Evolutionary conservation across 2,888 invertebrate species (phyloP).

Genomic region (Mythimna ferrago): DNA sequence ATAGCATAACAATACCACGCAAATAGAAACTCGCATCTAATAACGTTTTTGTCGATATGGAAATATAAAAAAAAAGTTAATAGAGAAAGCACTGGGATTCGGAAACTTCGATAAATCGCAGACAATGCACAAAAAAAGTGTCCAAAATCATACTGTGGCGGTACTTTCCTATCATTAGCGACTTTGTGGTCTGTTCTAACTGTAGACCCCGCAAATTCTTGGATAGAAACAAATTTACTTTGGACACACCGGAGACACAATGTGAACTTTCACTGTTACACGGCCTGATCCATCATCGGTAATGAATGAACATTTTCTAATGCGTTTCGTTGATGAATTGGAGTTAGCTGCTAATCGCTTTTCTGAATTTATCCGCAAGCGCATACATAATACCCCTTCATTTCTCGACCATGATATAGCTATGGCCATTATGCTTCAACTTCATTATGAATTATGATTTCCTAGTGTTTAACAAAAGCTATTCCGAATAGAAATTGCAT

Average conservation of each 20-base stretch:
- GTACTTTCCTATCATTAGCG: conserved; percentile 86
- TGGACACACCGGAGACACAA: conserved; percentile 74
- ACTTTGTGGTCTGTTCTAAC: conserved; percentile 78
- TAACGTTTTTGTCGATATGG: conserved; percentile 51
- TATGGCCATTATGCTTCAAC: conserved; percentile 38
- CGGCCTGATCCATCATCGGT: conserved; percentile 77
- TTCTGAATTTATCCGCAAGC: conserved; percentile 48
- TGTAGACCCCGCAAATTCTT: conserved; percentile 76
- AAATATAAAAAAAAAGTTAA: conserved; percentile 55
- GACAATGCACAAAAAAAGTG: conserved; percentile 72
- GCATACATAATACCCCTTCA: conserved; percentile 50
- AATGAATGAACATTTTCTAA: conserved; percentile 80
- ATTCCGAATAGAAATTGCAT: conserved; percentile 48
- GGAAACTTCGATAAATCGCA: conserved; percentile 67
- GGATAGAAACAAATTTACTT: conserved; percentile 79
- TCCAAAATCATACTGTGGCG: conserved; percentile 73
- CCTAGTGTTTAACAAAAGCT: conserved; percentile 42
- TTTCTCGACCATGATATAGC: conserved; percentile 42
- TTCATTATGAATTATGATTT: conserved; percentile 45
- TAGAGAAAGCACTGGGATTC: conserved; percentile 61
- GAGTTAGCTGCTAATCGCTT: conserved; percentile 72
- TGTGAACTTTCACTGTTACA: conserved; percentile 84
- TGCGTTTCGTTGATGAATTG: conserved; percentile 72
- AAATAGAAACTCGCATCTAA: conserved; percentile 51
- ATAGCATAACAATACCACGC: conserved; percentile 18